Evolutionary conservation across 2,113 vertebrate genomes (phyloP).

Genomic region (Oenanthe oenanthe): DNA sequence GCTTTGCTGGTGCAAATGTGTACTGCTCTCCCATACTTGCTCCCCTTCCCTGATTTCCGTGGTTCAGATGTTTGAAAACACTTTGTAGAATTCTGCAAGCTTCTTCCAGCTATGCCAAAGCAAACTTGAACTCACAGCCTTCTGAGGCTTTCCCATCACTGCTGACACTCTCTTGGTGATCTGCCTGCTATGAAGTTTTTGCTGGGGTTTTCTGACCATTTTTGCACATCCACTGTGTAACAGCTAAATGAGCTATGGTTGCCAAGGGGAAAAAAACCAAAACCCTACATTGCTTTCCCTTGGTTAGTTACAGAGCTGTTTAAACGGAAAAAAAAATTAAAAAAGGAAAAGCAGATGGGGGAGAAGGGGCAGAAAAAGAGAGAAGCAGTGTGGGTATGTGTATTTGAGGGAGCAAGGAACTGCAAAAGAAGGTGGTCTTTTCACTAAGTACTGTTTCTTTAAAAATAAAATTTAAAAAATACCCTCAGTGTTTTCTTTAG

Average conservation of each 20-base stretch:
- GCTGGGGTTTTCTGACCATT: slow-evolving; percentile 47
- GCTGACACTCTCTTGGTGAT: slow-evolving; percentile 37
- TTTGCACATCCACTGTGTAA: slow-evolving; percentile 33
- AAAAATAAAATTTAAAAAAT: slow-evolving; percentile 59
- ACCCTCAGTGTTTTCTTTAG: slow-evolving; percentile 77
- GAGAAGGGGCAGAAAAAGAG: background rate
- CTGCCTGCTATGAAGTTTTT: slow-evolving; percentile 29
- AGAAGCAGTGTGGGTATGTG: background rate
- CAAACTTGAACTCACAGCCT: slow-evolving; percentile 54
- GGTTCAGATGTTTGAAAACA: slow-evolving; percentile 37
- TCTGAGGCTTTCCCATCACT: slow-evolving; percentile 58
- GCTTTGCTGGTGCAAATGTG: background rate
- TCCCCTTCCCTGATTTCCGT: background rate
- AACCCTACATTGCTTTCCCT: background rate
- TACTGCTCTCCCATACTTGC: background rate
- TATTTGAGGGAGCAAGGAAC: background rate
- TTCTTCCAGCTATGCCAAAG: slow-evolving; percentile 41
- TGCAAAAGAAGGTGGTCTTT: background rate
- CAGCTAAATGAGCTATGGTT: background rate
- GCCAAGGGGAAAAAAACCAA: background rate
- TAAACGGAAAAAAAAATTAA: background rate
- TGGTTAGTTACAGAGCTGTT: background rate
- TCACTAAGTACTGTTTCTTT: slow-evolving; percentile 35
- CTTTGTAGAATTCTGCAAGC: slow-evolving; percentile 25
- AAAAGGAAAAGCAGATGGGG: background rate